These are phyloP conservation scores for Oreochromis niloticus DNA, from an alignment of 2,113 vertebrate species.

Conservation along the genomic window DNA sequence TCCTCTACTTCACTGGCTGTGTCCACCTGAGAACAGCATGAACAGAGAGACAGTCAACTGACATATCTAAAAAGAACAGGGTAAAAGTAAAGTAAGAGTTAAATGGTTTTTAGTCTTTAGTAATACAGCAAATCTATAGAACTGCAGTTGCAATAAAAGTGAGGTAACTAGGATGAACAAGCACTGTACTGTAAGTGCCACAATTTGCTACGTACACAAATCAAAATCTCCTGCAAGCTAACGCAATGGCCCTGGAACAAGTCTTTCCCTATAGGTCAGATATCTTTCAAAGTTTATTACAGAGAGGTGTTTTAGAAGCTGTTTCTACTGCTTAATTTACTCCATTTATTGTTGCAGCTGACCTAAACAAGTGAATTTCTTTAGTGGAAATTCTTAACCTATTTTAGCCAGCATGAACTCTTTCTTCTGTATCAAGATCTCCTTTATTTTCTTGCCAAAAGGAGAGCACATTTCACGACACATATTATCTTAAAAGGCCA, in stretches of 20 bases:
- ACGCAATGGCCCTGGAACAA: background rate
- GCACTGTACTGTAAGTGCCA: background rate
- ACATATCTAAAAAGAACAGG: background rate
- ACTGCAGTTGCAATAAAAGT: background rate
- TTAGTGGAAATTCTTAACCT: background rate
- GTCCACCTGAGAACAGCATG: conserved; percentile 79
- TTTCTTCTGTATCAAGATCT: background rate
- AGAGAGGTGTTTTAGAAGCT: background rate
- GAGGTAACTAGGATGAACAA: background rate
- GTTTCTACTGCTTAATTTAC: background rate
- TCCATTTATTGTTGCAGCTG: background rate
- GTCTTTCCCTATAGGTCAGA: background rate
- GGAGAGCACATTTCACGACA: background rate
- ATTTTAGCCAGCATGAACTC: background rate
- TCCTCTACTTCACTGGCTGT: conserved; percentile 98
- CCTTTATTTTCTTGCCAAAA: background rate
- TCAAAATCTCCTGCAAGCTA: background rate
- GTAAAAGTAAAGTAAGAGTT: background rate
- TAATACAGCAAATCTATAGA: background rate
- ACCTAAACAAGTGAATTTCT: background rate
- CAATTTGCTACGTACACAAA: background rate
- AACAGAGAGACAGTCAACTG: background rate
- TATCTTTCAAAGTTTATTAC: background rate
- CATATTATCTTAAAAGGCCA: background rate
- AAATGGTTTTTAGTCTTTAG: background rate